Base-by-base conservation (phyloP, 2,797 vertebrate genomes). In the Amniataba percoides region DNA sequence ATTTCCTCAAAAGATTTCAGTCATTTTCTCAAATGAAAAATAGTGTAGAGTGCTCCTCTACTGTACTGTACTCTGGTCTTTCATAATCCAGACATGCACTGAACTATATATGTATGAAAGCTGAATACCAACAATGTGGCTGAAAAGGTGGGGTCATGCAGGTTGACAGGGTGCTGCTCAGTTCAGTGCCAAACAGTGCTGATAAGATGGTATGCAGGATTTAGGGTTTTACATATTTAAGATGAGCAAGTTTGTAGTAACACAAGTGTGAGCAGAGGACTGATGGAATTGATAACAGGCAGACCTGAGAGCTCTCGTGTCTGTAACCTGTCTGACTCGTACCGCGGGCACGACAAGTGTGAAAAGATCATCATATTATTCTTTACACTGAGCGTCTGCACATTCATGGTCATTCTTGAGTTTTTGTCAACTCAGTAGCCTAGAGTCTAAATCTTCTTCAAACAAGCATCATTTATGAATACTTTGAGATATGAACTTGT, bases 181-280 rank as follows among this genome's bases (percentile, higher is more conserved):
- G 79, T 48, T 53, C 27, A 45, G 40, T 42, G 25, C 75, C 61
- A 68, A 34, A 74, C 60, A 70, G 18, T 5, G 55, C 85, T 76
- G 87, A 93, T 92, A 88, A 90, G 79, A 91, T 80, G 80, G 53
- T 27, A 39, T 61, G 62, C 63, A 77, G 66, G 81, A 87, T 82
- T 88, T 60, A 55, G 46, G 8, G 48, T 72, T 87, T 81, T 36
- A 81, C 69, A 86, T 88, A 77, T 84, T 84, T 89, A 89, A 67
- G 80, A 71, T 78, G 82, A 76, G 18, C 67, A 81, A 46, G 88
- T 88, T 91, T 86, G 85, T 83, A 71, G 82, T 78, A 86, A 61
- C 81, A 70, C 49, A 82, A 84, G 79, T 82, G 87, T 77, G 79
- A 91, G 84, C 75, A 70, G 81, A 84, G 76, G 64, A 60, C 55